Conservation (phyloP, 2,797 vertebrate genomes). For the Carduelis carduelis region DNA sequence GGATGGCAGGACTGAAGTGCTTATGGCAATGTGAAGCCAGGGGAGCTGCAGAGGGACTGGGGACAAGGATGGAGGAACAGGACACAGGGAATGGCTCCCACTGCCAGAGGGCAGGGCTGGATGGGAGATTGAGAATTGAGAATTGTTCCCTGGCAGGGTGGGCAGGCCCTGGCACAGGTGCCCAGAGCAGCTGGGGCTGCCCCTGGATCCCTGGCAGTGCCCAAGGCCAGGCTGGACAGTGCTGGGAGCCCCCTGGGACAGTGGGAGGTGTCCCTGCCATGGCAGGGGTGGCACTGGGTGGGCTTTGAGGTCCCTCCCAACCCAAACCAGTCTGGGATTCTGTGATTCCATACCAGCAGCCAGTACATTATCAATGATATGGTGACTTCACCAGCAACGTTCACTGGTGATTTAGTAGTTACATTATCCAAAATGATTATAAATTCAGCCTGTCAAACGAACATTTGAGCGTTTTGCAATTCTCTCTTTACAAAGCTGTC, state of each 20-base stretch:
- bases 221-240: neutral
- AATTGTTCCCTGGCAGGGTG: neutral
- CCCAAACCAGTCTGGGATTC: neutral
- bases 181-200: neutral
- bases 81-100: neutral
- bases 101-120: rapidly evolving
- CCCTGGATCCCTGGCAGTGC: neutral
- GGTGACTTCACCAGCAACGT: neutral
- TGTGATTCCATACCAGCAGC: neutral
- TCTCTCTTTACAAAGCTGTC: neutral
- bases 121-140: neutral
- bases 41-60: neutral
- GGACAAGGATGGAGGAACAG: neutral
- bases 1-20: neutral
- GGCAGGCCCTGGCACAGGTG: neutral
- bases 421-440: neutral
- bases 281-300: neutral
- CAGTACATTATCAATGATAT: neutral
- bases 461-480: neutral
- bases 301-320: rapidly evolving
- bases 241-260: neutral
- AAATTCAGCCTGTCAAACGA: neutral
- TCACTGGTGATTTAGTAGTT: neutral
- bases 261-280: neutral
- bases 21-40: neutral